Conservation (phyloP, 2,113 vertebrate species). For the Brachypteracias leptosomus region DNA sequence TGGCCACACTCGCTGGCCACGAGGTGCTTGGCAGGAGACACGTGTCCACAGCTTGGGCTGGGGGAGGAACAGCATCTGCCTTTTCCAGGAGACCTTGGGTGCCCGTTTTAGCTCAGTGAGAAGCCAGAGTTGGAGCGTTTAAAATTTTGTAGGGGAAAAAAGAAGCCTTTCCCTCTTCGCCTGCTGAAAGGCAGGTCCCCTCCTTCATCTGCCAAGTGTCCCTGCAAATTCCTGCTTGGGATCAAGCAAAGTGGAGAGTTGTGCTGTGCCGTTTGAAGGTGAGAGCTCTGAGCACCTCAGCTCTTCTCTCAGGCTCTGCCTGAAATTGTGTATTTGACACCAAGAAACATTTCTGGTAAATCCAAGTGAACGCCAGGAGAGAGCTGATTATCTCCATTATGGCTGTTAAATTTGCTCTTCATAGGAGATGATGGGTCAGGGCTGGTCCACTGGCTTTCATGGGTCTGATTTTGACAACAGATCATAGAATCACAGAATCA, state of each 20-base stretch:
- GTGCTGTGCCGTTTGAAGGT: neutral
- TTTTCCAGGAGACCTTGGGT: neutral
- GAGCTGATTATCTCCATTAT: neutral
- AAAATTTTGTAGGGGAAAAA: neutral
- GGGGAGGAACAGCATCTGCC: neutral
- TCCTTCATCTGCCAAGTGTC: neutral
- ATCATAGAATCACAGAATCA: too few relatives aligned
- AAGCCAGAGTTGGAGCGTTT: neutral
- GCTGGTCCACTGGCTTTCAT: neutral
- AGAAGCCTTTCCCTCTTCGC: neutral
- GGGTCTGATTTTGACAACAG: neutral
- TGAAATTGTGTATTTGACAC: neutral
- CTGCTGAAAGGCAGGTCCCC: neutral
- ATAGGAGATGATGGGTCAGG: neutral
- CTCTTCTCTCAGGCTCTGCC: neutral
- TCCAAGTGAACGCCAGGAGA: neutral
- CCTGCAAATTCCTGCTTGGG: neutral
- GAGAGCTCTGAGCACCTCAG: neutral
- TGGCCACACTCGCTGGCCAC: neutral
- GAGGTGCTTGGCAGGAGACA: fast-evolving
- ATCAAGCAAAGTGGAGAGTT: neutral
- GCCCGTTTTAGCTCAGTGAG: fast-evolving
- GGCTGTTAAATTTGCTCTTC: neutral
- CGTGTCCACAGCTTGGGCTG: neutral
- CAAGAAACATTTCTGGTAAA: neutral